Base-by-base conservation (phyloP, 2,113 vertebrate genomes). In the Anolis carolinensis region DNA sequence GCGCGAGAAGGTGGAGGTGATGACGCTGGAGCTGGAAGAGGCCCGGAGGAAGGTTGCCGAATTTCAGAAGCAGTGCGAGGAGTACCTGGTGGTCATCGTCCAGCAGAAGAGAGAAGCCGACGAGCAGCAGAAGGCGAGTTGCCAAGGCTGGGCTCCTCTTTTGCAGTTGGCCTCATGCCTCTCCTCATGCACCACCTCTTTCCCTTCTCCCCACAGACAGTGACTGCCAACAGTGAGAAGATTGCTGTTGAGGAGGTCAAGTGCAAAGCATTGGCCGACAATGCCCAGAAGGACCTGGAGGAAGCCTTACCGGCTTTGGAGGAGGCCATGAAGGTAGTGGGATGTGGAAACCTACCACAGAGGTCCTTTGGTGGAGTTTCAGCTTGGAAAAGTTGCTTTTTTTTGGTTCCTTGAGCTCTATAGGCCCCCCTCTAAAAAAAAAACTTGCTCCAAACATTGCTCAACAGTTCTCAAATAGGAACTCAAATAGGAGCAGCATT, bases 201-300 rank as follows among this genome's bases (percentile, higher is more conserved):
- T 20, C 8, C 2, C 36, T 48, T 34, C 67, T 23, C 30, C 32
- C 59, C 89, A 7, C 36, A 98, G 98, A 93, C 93, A 0, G 98
- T 98, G 85, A 95, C 95, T 1, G 97, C 96, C 36, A 94, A 97
- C 86, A 97, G 97, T 55, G 97, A 98, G 90, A 98, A 98, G 95
- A 98, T 98, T 0, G 94, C 88, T 0, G 89, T 96, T 0, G 98
- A 98, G 83, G 97, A 98, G 94, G 76, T 97, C 21, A 96, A 97
- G 90, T 98, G 98, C 89, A 97, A 98, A 82, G 89, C 94, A 0
- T 95, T 98, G 95, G 97, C 98, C 16, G 95, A 97, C 36, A 97
- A 97, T 5, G 98, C 98, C 83, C 97, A 98, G 95, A 97, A 95
- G 86, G 98, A 98, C 86, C 95, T 98, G 74, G 97, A 98, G 48